Evolutionary conservation across 1,140 invertebrate genomes (phyloP), one percentile per base, ranked within the genome.

Genomic region (Nasonia longicornis): DNA sequence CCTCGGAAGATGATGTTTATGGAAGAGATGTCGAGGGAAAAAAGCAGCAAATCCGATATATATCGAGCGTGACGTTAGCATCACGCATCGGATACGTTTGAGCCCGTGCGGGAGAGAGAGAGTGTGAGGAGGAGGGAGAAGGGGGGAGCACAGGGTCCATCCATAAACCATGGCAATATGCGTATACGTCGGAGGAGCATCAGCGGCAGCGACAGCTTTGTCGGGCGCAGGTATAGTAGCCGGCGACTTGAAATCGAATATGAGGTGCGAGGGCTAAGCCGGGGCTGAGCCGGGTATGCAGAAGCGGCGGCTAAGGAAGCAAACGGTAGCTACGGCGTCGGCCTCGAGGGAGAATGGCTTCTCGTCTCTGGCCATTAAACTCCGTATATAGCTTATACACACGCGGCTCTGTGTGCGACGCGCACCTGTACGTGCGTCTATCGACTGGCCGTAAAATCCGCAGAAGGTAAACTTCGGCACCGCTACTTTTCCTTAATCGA

Each of bases 231-330:
- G 20, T 31, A 63, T 52, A 58, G 16, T 22, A 73, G 14, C 14
- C 20, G 29, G 48, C 73, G 35, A 69, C 64, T 77, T 87, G 87
- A 88, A 88, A 87, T 87, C 85, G 87, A 88, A 87, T 88, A 88
- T 86, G 87, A 87, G 84, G 26, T 78, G 78, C 83, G 77, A 84
- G 85, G 83, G 85, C 84, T 88, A 84, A 86, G 85, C 84, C 80
- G 1, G 7, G 35, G 69, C 71, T 71, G 67, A 80, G 69, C 70
- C 52, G 38, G 58, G 76, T 69, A 20, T 38, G 73, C 20, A 75
- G 73, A 20, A 66, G 22, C 26, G 29, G 64, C 67, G 67, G 38
- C 38, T 64, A 80, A 80, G 71, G 71, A 85, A 85, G 84, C 85
- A 83, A 82, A 87, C 87, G 83, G 85, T 87, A 87, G 85, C 84